Evolutionary conservation across 1,140 invertebrate species (phyloP).

Genomic region (Orchesella cincta): DNA sequence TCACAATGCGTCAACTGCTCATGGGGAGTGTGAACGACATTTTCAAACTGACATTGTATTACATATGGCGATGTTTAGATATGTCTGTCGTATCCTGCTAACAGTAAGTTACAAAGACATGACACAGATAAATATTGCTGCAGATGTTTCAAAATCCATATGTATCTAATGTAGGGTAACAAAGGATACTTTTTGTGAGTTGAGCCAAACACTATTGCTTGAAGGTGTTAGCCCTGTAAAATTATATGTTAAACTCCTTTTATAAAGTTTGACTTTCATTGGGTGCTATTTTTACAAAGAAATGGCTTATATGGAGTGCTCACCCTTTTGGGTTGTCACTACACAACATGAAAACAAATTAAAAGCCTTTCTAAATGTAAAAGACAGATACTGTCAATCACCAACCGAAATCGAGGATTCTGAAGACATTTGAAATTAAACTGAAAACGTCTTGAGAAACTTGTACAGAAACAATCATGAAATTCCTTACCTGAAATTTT

Average conservation of each 20-base stretch:
- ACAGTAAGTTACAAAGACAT: background rate
- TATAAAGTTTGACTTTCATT: background rate
- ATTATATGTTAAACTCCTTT: background rate
- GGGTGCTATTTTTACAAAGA: constrained; percentile 24
- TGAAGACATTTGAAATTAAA: too few species aligned
- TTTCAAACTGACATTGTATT: constrained; percentile 19
- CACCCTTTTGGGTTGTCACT: too few species aligned
- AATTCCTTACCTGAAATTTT: too few species aligned
- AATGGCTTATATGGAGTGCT: too few species aligned
- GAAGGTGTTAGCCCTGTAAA: background rate
- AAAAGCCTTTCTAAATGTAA: too few species aligned
- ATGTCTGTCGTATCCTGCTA: constrained; percentile 8
- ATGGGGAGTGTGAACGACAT: background rate
- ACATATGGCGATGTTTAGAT: constrained; percentile 16
- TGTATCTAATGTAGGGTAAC: too few species aligned
- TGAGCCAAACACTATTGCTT: background rate
- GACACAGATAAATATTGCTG: constrained; percentile 17
- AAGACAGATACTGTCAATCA: too few species aligned
- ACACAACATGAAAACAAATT: too few species aligned
- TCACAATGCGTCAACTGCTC: background rate
- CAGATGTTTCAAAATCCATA: constrained; percentile 11
- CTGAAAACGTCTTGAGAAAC: too few species aligned
- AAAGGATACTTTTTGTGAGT: background rate
- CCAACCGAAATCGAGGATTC: too few species aligned
- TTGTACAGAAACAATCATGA: too few species aligned